These are phyloP conservation scores for Scolopax mira DNA, from an alignment of 2,113 vertebrate species.

Conservation along the genomic window DNA sequence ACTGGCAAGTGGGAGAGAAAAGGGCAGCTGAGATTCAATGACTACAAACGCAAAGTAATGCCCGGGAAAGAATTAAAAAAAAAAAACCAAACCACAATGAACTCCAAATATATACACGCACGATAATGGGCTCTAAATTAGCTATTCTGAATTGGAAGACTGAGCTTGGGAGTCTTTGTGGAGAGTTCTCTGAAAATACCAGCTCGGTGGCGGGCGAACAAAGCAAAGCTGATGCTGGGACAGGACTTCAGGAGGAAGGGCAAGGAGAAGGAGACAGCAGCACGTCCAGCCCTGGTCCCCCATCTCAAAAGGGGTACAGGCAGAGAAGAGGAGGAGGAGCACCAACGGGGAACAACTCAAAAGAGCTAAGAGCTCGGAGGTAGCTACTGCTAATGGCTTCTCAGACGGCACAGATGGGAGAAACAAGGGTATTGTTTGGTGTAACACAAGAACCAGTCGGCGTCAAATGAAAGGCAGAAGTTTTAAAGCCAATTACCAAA, in stretches of 20 bases:
- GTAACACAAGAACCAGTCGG: neutral
- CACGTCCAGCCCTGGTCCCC: neutral
- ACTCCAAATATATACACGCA: neutral
- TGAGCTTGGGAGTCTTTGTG: neutral
- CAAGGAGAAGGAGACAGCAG: neutral
- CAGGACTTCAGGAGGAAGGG: neutral
- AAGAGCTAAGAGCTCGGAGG: neutral
- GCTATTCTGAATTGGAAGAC: neutral
- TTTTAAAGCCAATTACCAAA: neutral
- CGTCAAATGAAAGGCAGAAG: neutral
- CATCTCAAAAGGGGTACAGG: neutral
- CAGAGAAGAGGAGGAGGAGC: neutral
- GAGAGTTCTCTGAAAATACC: neutral
- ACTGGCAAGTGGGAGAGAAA: neutral
- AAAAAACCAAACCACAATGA: neutral
- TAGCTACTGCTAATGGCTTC: neutral
- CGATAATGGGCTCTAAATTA: neutral
- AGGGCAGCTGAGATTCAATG: neutral
- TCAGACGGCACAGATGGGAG: neutral
- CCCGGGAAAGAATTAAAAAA: neutral
- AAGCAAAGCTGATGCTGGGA: neutral
- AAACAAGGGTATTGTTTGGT: neutral
- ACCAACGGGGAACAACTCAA: neutral
- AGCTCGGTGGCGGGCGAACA: fast-evolving
- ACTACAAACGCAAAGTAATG: neutral